phyloP scores from a whole-genome alignment of 1,140 invertebrate species.

The Aradophagus sp. region DNA sequence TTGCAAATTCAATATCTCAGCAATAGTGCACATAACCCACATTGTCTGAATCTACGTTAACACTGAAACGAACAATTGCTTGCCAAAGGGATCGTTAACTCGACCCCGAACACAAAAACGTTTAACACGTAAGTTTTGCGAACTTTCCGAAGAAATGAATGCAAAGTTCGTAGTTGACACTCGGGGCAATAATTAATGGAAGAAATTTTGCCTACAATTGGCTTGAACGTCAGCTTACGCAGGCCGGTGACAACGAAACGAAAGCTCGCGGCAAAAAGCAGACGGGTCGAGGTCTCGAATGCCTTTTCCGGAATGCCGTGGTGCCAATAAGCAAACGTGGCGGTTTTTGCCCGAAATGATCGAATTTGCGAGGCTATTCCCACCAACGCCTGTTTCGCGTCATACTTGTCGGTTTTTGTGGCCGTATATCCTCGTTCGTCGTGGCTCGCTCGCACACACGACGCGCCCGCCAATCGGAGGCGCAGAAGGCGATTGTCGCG shows the following conservation, averaged over 20 bases:
- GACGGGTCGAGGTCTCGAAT: constrained; percentile 19
- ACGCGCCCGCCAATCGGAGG: constrained; percentile 41
- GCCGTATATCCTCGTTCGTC: constrained; percentile 45
- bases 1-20: constrained; percentile 18
- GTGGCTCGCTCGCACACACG: constrained; percentile 23
- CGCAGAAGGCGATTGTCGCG: constrained; percentile 35
- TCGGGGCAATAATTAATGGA: too few species aligned
- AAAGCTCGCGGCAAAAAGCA: too few species aligned
- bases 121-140: too few species aligned
- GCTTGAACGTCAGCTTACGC: too few species aligned
- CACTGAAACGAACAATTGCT: too few species aligned
- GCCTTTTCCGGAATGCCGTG: constrained; percentile 45
- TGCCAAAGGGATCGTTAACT: too few species aligned
- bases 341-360: constrained; percentile 49
- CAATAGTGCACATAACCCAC: constrained; percentile 12
- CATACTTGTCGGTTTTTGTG: constrained; percentile 51
- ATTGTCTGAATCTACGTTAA: too few species aligned
- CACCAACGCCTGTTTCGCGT: constrained; percentile 55
- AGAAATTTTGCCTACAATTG: neutral
- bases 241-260: too few species aligned
- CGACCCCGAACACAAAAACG: too few species aligned
- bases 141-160: too few species aligned
- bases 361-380: constrained; percentile 57
- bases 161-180: too few species aligned
- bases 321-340: constrained; percentile 41